Conservation (phyloP, 1,140 invertebrate genomes). For the Paraescarpia echinospica region DNA sequence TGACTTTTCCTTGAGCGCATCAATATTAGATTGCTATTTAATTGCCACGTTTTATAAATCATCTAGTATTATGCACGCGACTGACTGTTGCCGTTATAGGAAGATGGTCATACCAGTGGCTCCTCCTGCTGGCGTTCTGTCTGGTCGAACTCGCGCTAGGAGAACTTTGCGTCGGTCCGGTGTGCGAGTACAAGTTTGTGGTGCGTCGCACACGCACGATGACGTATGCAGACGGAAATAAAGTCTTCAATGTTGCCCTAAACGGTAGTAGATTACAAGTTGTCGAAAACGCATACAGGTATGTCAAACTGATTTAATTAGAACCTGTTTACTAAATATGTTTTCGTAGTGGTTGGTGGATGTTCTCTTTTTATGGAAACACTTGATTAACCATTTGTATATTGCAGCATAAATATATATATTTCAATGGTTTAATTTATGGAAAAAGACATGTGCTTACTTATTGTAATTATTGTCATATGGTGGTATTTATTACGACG, state of each 20-base stretch:
- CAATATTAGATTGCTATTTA: not conserved
- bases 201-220: not conserved
- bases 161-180: not conserved
- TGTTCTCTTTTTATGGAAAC: too few species aligned
- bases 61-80: not conserved
- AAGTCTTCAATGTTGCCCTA: not conserved
- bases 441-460: too few species aligned
- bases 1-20: too few species aligned
- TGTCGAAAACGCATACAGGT: slow-evolving; percentile 6
- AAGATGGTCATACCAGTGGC: not conserved
- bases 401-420: too few species aligned
- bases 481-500: too few species aligned
- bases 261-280: slow-evolving; percentile 6
- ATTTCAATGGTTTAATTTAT: too few species aligned
- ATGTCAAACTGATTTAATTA: not conserved
- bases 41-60: not conserved
- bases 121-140: not conserved
- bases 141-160: not conserved
- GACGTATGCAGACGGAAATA: not conserved
- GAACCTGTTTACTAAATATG: not conserved
- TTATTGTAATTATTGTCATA: too few species aligned
- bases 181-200: slow-evolving; percentile 19
- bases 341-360: too few species aligned
- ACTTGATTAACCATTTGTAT: too few species aligned
- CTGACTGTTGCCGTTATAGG: not conserved